Evolutionary conservation across 2,797 vertebrate genomes (phyloP), one percentile per base, ranked within the genome.

Genomic region (Rhinichthys osculus): DNA sequence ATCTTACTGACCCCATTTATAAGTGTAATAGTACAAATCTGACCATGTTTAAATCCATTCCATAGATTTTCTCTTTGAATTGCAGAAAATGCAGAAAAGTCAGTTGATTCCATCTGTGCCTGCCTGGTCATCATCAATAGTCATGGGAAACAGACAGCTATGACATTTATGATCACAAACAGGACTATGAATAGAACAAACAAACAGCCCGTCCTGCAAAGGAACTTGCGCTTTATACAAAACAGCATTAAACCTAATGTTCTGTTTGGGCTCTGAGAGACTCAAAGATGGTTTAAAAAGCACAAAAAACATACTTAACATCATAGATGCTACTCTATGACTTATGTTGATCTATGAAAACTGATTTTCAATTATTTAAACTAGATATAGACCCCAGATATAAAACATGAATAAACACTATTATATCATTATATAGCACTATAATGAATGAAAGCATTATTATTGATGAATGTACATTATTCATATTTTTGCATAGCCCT

Each of bases 111-210:
- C 7, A 38, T 59, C 74, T 59, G 74, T 77, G 50, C 21, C 77
- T 77, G 74, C 35, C 57, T 67, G 62, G 66, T 52, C 47, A 81
- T 71, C 44, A 27, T 70, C 79, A 40, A 27, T 38, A 81, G 44
- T 81, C 66, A 54, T 71, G 42, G 57, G 40, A 66, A 47, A 78
- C 44, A 84, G 47, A 30, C 6, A 81, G 21, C 35, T 82, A 33
- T 42, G 50, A 71, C 67, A 82, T 71, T 52, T 42, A 35, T 64
- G 40, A 74, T 44, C 57, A 50, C 52, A 64, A 72, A 83, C 57
- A 73, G 38, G 3, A 21, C 67, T 82, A 71, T 71, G 80, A 71
- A 82, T 70, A 71, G 50, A 35, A 40, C 21, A 70, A 71, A 71
- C 21, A 59, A 69, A 72, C 66, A 70, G 64, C 30, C 23, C 9